Evolutionary conservation across 2,797 vertebrate genomes (phyloP), one percentile per base, ranked within the genome.

Genomic region (Scyliorhinus canicula): DNA sequence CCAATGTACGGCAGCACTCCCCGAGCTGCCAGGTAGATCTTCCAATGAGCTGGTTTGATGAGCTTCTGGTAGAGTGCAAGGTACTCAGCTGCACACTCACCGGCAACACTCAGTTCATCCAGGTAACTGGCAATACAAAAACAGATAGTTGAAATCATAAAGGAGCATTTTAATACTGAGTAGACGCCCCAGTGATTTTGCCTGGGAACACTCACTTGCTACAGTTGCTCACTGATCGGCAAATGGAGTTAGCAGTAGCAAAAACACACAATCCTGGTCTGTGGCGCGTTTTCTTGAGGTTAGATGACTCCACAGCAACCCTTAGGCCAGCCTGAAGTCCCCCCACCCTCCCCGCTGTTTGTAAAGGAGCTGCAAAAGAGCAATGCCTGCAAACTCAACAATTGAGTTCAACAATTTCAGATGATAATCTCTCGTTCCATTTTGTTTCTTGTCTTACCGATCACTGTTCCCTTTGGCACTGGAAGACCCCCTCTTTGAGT

Each of bases 1-100:
- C 99, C 99, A 0, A 99, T 98, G 3, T 99, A 99, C 50, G 99
- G 99, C 95, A 99, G 97, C 96, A 99, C 99, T 0, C 99, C 99
- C 0, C 99, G 97, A 1, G 99, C 99, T 11, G 99, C 99, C 95
- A 99, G 97, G 96, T 99, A 99, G 95, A 99, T 98, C 96, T 99
- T 99, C 99, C 99, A 99, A 96, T 99, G 98, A 24, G 98, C 98
- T 0, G 99, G 98, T 95, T 99, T 98, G 97, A 99, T 99, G 95
- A 99, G 98, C 95, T 99, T 99, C 97, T 99, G 99, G 96, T 99
- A 99, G 95, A 99, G 97, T 3, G 98, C 98, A 95, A 99, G 96
- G 96, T 99, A 99, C 96, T 99, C 99, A 0, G 98, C 99, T 0
- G 99, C 99, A 97, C 99, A 99, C 95, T 99, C 99, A 0, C 99